These are phyloP conservation scores for Sussaba pulchella DNA, from an alignment of 2,888 invertebrate species.

Conservation along the genomic window DNA sequence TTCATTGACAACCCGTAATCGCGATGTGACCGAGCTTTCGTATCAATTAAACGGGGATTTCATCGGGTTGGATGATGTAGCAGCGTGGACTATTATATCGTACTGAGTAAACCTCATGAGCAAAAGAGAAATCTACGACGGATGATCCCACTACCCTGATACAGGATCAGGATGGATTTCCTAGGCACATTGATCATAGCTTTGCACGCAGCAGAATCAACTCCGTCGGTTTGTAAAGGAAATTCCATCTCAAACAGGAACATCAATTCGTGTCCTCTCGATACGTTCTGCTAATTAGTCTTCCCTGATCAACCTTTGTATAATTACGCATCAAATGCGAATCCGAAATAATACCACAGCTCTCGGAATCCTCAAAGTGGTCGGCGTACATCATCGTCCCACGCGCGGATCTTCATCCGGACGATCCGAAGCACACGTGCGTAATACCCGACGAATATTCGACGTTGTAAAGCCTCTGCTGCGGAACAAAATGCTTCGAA, in stretches of 20 bases:
- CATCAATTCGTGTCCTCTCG: constrained; percentile 11
- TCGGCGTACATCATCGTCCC: not conserved
- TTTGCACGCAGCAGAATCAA: not conserved
- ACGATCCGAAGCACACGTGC: constrained; percentile 6
- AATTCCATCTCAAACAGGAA: constrained; percentile 25
- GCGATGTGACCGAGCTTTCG: not conserved
- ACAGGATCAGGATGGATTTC: not conserved
- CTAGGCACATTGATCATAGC: not conserved
- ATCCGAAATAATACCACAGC: not conserved
- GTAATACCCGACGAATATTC: not conserved
- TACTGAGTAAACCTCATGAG: not conserved
- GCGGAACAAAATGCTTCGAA: not conserved
- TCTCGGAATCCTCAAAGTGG: not conserved
- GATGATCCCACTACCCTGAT: not conserved
- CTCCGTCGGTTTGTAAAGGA: not conserved
- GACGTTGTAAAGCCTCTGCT: not conserved
- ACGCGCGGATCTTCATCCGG: not conserved
- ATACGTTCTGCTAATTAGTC: constrained; percentile 33
- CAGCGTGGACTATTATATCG: not conserved
- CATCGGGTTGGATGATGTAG: not conserved
- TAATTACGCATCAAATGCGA: constrained; percentile 21
- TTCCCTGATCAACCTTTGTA: constrained; percentile 37
- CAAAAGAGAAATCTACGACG: not conserved
- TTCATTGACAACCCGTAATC: constrained; percentile 10
- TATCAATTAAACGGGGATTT: not conserved